phyloP scores from a whole-genome alignment of 2,797 vertebrate species.

The Trichosurus vulpecula region DNA sequence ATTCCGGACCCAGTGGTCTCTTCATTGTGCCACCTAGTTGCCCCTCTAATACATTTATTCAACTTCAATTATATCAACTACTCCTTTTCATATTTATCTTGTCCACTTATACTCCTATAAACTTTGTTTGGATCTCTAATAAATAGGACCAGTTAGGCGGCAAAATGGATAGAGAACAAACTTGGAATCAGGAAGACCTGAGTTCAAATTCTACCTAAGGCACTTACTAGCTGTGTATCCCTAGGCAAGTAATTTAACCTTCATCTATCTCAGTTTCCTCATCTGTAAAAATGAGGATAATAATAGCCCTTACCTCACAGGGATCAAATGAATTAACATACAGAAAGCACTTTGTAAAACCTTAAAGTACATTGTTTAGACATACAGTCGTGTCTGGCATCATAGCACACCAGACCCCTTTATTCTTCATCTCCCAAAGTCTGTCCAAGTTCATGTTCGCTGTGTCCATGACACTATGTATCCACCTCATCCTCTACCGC shows the following conservation, averaged over 20 bases:
- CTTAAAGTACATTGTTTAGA: background rate
- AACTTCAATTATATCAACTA: constrained; percentile 37
- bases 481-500: background rate
- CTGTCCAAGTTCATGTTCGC: background rate
- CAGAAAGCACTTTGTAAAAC: background rate
- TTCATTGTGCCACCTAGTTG: background rate
- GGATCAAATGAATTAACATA: background rate
- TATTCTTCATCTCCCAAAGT: background rate
- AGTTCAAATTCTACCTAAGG: background rate
- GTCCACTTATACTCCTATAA: background rate
- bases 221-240: background rate
- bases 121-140: background rate
- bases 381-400: background rate
- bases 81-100: constrained; percentile 35
- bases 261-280: background rate
- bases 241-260: background rate
- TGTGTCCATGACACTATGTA: background rate
- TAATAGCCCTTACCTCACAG: background rate
- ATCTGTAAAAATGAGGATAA: background rate
- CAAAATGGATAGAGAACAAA: background rate
- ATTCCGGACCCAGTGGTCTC: background rate
- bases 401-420: background rate
- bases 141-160: background rate
- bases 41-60: constrained; percentile 38
- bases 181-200: background rate